phyloP scores from a whole-genome alignment of 2,113 vertebrate species.

The Nycticryphes semicollaris region DNA sequence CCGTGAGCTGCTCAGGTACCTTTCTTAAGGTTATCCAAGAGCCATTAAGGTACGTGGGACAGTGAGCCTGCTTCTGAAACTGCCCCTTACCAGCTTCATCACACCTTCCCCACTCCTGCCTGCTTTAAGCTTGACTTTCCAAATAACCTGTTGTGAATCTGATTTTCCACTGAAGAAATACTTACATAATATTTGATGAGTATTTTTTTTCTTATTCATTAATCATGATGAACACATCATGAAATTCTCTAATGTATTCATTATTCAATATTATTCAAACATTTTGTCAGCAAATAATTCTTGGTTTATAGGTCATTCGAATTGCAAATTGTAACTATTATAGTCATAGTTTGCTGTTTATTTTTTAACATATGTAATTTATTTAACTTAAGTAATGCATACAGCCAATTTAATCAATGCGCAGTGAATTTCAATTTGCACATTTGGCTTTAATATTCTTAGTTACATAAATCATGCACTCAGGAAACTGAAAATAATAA shows the following conservation, averaged over 20 bases:
- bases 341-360: not conserved
- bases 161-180: not conserved
- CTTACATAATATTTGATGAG: not conserved
- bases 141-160: not conserved
- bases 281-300: slow-evolving; percentile 58
- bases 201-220: not conserved
- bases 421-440: slow-evolving; percentile 17
- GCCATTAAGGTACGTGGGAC: not conserved
- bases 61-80: not conserved
- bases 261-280: slow-evolving; percentile 59
- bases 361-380: slow-evolving; percentile 50
- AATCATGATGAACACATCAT: slow-evolving; percentile 20
- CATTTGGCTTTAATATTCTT: slow-evolving; percentile 16
- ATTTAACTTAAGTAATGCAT: slow-evolving; percentile 60
- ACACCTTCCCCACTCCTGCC: not conserved
- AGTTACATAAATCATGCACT: slow-evolving; percentile 12
- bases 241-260: slow-evolving; percentile 37
- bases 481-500: slow-evolving; percentile 25
- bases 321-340: slow-evolving; percentile 61
- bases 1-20: not conserved
- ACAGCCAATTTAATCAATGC: slow-evolving; percentile 58
- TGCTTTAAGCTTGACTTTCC: not conserved
- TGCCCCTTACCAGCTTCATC: not conserved
- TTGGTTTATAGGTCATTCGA: slow-evolving; percentile 47
- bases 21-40: not conserved